Conservation (phyloP, 2,113 vertebrate genomes). For the Hucho hucho region DNA sequence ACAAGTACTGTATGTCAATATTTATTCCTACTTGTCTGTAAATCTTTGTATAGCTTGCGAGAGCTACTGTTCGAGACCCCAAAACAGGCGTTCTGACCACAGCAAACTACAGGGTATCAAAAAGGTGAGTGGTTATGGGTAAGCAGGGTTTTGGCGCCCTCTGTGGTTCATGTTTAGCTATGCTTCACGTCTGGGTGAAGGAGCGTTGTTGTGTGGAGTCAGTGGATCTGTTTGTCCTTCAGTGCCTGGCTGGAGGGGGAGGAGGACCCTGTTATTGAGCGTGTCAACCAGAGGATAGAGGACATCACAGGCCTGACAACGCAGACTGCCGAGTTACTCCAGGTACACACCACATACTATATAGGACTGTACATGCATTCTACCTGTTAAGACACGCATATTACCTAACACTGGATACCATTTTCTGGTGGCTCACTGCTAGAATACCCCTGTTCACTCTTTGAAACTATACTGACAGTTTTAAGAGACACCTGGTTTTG, state of each 20-base stretch:
- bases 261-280: constrained; percentile 84
- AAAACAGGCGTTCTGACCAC: constrained; percentile 93
- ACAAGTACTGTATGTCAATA: neutral
- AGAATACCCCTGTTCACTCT: no score
- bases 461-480: no score
- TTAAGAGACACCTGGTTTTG: no score
- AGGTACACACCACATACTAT: constrained; percentile 71
- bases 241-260: constrained; percentile 92
- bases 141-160: neutral
- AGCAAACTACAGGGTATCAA: constrained; percentile 94
- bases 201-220: neutral
- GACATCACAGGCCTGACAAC: constrained; percentile 88
- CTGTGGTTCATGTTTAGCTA: no score
- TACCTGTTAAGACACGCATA: no score
- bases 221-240: constrained; percentile 14
- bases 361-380: no score
- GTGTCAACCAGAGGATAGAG: constrained; percentile 89
- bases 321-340: constrained; percentile 90
- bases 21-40: neutral
- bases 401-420: no score
- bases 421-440: no score
- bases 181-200: neutral
- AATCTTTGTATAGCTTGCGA: constrained; percentile 79
- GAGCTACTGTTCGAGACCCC: constrained; percentile 96
- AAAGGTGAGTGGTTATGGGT: constrained; percentile 80